phyloP scores from a whole-genome alignment of 1,140 invertebrate genomes.

The Aphidius ervi region DNA sequence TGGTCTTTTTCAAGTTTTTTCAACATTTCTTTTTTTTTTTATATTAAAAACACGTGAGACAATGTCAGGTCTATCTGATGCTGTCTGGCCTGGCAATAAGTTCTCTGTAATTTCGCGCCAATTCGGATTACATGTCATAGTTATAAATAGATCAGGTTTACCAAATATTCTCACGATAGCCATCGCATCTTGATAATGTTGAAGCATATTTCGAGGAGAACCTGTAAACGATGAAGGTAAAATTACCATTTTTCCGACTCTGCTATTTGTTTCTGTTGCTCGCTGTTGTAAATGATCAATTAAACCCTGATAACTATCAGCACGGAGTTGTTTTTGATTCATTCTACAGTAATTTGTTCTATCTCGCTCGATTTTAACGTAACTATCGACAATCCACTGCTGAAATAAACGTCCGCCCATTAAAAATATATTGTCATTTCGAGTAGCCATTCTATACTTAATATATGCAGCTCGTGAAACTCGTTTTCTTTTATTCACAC shows the following conservation, averaged over 20 bases:
- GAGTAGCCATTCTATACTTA: background rate
- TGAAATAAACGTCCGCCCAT: conserved; percentile 18
- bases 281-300: conserved; percentile 11
- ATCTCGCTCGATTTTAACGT: conserved; percentile 22
- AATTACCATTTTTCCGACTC: conserved; percentile 33
- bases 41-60: conserved; percentile 1
- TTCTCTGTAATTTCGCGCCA: background rate
- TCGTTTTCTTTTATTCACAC: conserved; percentile 6
- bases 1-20: background rate
- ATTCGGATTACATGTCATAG: conserved; percentile 14
- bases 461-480: conserved; percentile 9
- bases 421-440: conserved; percentile 14
- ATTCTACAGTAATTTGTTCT: conserved; percentile 6
- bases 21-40: background rate
- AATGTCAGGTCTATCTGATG: conserved; percentile 2
- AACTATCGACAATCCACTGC: conserved; percentile 21
- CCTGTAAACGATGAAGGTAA: conserved; percentile 40
- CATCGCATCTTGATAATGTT: conserved; percentile 46
- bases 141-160: conserved; percentile 44
- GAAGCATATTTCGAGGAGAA: conserved; percentile 44
- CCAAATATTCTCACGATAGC: conserved; percentile 46
- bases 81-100: background rate
- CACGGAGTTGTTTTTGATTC: conserved; percentile 3
- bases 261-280: conserved; percentile 9
- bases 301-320: conserved; percentile 11